phyloP scores from a whole-genome alignment of 2,113 vertebrate genomes.

The Pelodiscus sinensis region DNA sequence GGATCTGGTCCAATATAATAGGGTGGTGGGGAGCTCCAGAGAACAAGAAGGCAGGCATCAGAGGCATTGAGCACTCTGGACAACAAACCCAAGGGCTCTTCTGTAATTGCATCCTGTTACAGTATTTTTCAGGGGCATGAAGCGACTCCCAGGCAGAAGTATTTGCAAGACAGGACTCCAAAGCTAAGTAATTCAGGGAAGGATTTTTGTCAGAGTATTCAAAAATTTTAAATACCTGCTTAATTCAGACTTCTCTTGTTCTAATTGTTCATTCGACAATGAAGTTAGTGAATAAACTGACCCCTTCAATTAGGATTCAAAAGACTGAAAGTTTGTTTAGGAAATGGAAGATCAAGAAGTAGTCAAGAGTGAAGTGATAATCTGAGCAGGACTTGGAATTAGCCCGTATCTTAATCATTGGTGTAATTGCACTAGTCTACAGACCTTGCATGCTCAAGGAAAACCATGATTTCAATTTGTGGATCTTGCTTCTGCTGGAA shows the following conservation, averaged over 20 bases:
- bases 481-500: background rate
- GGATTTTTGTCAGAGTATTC: background rate
- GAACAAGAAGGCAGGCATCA: no score
- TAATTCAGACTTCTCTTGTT: background rate
- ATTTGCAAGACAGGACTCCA: conserved; percentile 44
- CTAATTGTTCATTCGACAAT: background rate
- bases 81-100: no score
- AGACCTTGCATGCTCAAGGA: background rate
- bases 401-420: background rate
- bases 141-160: background rate
- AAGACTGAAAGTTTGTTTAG: accelerated
- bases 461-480: background rate
- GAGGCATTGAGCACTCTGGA: no score
- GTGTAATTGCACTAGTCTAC: background rate
- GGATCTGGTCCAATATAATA: no score
- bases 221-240: background rate
- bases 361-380: background rate
- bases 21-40: no score
- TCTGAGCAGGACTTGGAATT: background rate
- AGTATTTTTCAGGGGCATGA: background rate
- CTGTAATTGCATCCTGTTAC: no score
- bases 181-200: background rate
- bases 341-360: background rate
- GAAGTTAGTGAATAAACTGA: background rate
- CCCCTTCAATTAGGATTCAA: background rate